These are phyloP conservation scores for Laterallus jamaicensis DNA, from an alignment of 2,113 vertebrate genomes.

Conservation along the genomic window DNA sequence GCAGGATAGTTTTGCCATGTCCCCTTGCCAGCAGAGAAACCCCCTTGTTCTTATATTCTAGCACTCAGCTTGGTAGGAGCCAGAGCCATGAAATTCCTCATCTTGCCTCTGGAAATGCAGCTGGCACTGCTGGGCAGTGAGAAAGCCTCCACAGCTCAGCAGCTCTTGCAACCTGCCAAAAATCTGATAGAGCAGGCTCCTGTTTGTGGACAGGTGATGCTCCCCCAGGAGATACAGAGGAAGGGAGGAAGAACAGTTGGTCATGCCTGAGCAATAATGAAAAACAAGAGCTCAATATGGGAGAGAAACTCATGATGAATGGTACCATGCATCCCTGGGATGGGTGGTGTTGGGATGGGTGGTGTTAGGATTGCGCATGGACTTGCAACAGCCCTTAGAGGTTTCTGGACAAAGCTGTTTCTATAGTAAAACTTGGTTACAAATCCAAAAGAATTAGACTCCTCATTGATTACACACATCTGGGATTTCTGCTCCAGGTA, in stretches of 20 bases:
- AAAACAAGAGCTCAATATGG: neutral
- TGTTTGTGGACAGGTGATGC: neutral
- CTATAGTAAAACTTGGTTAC: neutral
- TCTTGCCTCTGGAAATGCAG: neutral
- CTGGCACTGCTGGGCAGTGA: fast-evolving
- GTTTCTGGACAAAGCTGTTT: neutral
- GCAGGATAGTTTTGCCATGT: neutral
- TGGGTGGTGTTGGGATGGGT: fast-evolving
- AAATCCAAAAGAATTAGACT: neutral
- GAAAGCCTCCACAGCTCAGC: neutral
- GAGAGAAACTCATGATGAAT: neutral
- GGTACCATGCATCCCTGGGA: neutral
- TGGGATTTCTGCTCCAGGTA: neutral
- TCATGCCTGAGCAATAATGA: neutral
- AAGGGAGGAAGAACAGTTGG: neutral
- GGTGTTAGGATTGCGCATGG: fast-evolving
- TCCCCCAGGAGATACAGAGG: neutral
- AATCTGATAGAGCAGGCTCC: neutral
- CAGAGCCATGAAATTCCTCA: neutral
- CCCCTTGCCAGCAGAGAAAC: neutral
- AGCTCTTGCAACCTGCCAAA: neutral
- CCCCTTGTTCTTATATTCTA: neutral
- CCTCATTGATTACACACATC: neutral
- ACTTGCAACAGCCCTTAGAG: neutral
- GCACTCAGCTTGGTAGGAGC: fast-evolving